Percentiles rank a stretch among this genome's conserved stretches.
Evolutionary conservation across 2,113 vertebrate species (phyloP).

Genomic region (Cottus gobio): DNA sequence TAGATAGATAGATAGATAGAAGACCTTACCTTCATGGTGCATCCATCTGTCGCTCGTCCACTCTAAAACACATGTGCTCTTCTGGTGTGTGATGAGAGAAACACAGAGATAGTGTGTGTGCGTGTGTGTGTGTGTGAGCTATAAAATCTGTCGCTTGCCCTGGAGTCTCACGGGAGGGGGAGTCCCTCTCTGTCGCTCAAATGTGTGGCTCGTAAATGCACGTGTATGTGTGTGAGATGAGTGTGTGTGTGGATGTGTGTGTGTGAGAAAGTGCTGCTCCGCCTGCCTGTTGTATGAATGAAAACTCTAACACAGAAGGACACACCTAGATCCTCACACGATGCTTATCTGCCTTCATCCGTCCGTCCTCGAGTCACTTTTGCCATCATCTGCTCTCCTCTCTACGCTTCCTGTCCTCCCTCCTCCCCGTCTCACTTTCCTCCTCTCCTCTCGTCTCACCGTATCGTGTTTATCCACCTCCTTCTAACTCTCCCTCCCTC

Average conservation of each 20-base stretch:
- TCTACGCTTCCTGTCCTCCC: constrained; percentile 24
- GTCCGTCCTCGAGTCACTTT: constrained; percentile 7
- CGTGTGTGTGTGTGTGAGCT: constrained; percentile 6
- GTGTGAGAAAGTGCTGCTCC: constrained; percentile 39
- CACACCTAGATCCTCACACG: constrained; percentile 43
- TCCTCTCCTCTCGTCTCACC: constrained; percentile 51
- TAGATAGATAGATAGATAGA: not conserved
- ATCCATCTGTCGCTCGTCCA: constrained; percentile 50
- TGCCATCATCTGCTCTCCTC: constrained; percentile 13
- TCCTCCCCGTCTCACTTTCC: constrained; percentile 54
- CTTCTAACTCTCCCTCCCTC: constrained; percentile 55
- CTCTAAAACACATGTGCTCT: constrained; percentile 56
- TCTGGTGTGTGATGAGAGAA: constrained; percentile 24
- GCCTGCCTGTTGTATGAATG: constrained; percentile 50
- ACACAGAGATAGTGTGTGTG: constrained; percentile 1
- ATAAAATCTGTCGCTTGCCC: constrained; percentile 37
- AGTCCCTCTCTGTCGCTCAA: constrained; percentile 30
- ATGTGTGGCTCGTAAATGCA: constrained; percentile 43
- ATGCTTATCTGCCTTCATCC: constrained; percentile 38
- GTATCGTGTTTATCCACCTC: constrained; percentile 61
- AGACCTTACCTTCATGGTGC: constrained; percentile 77
- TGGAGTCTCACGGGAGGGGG: constrained; percentile 51
- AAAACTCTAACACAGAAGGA: constrained; percentile 47
- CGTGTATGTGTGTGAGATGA: not conserved
- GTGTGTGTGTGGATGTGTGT: constrained; percentile 24